A percentile compares a stretch with the other conserved stretches of the same genome.
phyloP scores from a whole-genome alignment of 2,113 vertebrate genomes.

The Pollachius pollachius region DNA sequence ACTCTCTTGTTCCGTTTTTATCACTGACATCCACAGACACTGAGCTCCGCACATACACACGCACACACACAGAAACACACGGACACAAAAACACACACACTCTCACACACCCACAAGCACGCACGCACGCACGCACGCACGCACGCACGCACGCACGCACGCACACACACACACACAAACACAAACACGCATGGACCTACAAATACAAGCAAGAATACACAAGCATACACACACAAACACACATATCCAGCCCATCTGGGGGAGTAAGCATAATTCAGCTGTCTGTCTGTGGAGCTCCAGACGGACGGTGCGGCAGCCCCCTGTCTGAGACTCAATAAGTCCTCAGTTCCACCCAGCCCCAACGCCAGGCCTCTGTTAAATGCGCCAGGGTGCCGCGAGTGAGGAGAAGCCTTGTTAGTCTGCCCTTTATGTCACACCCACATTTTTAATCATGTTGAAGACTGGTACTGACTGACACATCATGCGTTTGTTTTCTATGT shows the following conservation, averaged over 20 bases:
- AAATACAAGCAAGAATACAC: too few relatives aligned
- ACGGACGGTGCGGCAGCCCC: conserved; percentile 47
- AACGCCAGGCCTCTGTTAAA: not conserved
- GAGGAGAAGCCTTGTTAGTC: conserved; percentile 56
- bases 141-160: too few relatives aligned
- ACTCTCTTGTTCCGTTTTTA: not conserved
- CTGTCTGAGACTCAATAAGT: conserved; percentile 55
- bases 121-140: too few relatives aligned
- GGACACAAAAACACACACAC: too few relatives aligned
- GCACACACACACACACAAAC: too few relatives aligned
- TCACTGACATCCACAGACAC: not conserved
- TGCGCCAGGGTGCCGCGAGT: conserved; percentile 54
- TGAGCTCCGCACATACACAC: conserved; percentile 20
- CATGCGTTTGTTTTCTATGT: too few relatives aligned
- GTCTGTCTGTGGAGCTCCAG: conserved; percentile 51
- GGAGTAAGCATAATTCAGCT: conserved; percentile 53
- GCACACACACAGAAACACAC: not conserved
- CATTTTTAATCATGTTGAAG: not conserved
- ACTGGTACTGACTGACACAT: not conserved
- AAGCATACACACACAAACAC: too few relatives aligned
- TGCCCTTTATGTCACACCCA: not conserved
- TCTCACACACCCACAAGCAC: too few relatives aligned
- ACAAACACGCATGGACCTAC: too few relatives aligned
- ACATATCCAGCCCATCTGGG: conserved; percentile 25
- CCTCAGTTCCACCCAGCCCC: conserved; percentile 40